phyloP scores from a whole-genome alignment of 2,888 invertebrate species.

The Sminthurides aquaticus region DNA sequence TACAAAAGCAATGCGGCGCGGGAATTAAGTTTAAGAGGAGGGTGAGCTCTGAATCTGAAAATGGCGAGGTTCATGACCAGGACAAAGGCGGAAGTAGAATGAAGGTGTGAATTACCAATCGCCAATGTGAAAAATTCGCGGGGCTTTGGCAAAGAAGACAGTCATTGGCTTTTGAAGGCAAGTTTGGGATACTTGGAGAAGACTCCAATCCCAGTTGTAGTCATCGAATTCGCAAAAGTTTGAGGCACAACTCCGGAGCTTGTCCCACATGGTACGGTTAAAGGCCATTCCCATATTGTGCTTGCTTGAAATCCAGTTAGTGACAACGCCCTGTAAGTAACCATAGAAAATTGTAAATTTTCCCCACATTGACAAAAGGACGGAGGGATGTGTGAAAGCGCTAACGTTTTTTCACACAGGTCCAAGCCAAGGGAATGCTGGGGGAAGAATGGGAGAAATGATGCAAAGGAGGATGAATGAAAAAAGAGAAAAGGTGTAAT shows the following conservation, averaged over 20 bases:
- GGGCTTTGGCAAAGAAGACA: constrained; percentile 73
- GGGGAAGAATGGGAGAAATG: not conserved
- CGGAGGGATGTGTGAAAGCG: not conserved
- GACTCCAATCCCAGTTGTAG: constrained; percentile 99
- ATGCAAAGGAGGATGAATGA: not conserved
- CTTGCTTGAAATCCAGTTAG: constrained; percentile 91
- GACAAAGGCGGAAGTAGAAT: not conserved
- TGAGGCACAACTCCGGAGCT: constrained; percentile 68
- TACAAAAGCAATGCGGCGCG: no score
- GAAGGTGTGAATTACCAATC: constrained; percentile 67
- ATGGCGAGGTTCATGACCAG: not conserved
- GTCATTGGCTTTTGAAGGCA: constrained; percentile 61
- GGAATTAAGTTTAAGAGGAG: no score
- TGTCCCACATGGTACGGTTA: constrained; percentile 77
- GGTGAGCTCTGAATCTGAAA: no score
- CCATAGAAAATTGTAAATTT: constrained; percentile 7
- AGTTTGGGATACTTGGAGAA: constrained; percentile 82
- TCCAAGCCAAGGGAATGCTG: not conserved
- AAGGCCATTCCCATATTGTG: constrained; percentile 99
- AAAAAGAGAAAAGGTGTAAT: not conserved
- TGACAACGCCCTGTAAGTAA: constrained; percentile 69
- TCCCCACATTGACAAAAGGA: not conserved
- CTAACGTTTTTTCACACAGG: not conserved
- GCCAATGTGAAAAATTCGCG: constrained; percentile 95
- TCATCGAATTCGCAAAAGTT: constrained; percentile 95